Conservation (phyloP, 2,113 vertebrate genomes). For the Pontoporia blainvillei region DNA sequence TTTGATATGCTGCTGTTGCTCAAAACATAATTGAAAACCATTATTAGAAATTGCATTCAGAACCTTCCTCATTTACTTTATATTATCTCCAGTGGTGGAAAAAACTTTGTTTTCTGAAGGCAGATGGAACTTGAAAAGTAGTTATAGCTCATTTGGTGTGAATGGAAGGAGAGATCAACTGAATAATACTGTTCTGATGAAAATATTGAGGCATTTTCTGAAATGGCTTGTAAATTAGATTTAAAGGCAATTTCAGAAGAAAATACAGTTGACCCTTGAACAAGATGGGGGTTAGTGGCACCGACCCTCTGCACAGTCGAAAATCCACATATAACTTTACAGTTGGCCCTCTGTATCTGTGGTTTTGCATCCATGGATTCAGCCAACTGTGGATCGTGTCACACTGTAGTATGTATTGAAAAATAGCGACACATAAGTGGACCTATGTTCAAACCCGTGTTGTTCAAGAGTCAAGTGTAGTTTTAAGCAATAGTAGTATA, state of each 20-base stretch:
- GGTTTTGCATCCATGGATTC: not conserved
- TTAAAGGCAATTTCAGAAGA: constrained; percentile 13
- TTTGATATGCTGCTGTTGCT: not conserved
- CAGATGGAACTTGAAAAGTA: constrained; percentile 5
- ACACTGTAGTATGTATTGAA: not conserved
- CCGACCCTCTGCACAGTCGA: not conserved
- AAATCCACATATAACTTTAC: not conserved
- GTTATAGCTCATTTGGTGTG: not conserved
- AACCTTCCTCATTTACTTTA: constrained; percentile 9
- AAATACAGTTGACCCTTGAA: not conserved
- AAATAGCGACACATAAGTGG: not conserved
- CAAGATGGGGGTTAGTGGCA: not conserved
- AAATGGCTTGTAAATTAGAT: constrained; percentile 33
- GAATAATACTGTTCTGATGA: not conserved
- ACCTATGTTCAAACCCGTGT: not conserved
- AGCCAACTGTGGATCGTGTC: not conserved
- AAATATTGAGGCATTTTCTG: not conserved
- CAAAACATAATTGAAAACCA: not conserved
- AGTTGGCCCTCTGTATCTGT: not conserved
- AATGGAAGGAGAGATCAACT: not conserved
- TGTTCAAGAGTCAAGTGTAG: not conserved
- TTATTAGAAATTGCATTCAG: not conserved
- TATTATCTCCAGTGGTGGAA: not conserved
- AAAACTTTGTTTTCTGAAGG: constrained; percentile 1
- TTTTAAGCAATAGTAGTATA: not conserved